Evolutionary conservation across 2,113 vertebrate species (phyloP).

Genomic region (Isichthys henryi): DNA sequence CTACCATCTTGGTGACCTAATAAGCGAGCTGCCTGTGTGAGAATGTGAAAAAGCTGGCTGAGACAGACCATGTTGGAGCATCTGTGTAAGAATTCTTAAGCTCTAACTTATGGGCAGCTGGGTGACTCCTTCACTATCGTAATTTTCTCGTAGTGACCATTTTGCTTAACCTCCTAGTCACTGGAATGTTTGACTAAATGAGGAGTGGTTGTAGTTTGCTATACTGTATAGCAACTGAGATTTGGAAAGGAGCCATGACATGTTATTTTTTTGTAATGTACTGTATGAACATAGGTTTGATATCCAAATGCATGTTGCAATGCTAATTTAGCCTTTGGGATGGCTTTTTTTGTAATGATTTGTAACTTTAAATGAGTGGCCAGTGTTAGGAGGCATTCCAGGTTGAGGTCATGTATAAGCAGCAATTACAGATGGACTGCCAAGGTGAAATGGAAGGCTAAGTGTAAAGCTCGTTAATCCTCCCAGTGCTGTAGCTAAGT

Average conservation of each 20-base stretch:
- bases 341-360: not conserved
- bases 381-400: not conserved
- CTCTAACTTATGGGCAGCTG: slow-evolving; percentile 23
- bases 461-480: slow-evolving; percentile 22
- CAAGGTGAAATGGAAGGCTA: not conserved
- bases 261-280: not conserved
- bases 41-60: not conserved
- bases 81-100: not conserved
- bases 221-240: slow-evolving; percentile 18
- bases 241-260: slow-evolving; percentile 23
- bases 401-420: slow-evolving; percentile 11
- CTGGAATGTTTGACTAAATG: not conserved
- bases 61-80: not conserved
- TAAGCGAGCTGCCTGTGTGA: not conserved
- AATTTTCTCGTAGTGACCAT: not conserved
- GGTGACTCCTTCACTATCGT: not conserved
- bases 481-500: not conserved
- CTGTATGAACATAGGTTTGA: not conserved
- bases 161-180: not conserved
- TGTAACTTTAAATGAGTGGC: not conserved
- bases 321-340: not conserved
- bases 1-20: not conserved
- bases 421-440: slow-evolving; percentile 13
- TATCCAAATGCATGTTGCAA: not conserved
- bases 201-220: not conserved